phyloP scores from a whole-genome alignment of 2,797 vertebrate species.

The Masticophis lateralis region DNA sequence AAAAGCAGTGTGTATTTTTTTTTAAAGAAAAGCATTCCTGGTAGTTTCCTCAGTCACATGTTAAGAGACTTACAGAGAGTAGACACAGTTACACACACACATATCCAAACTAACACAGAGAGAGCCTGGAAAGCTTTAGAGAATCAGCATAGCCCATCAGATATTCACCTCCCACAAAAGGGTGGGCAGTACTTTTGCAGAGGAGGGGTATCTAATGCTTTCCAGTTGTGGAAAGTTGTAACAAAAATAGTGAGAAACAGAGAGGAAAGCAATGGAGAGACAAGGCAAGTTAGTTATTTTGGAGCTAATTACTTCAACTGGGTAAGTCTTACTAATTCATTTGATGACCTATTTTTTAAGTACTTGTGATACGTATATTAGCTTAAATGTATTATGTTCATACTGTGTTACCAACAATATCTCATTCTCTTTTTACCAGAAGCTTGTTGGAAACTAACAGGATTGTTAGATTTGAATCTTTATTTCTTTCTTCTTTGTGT shows the following conservation, averaged over 20 bases:
- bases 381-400: neutral
- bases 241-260: slow-evolving; percentile 36
- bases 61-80: slow-evolving; percentile 19
- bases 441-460: neutral
- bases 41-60: neutral
- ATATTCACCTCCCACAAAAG: slow-evolving; percentile 44
- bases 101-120: neutral
- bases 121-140: slow-evolving; percentile 43
- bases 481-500: slow-evolving; percentile 6
- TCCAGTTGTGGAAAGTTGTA: slow-evolving; percentile 58
- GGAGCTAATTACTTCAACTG: slow-evolving; percentile 65
- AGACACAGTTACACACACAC: neutral
- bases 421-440: neutral
- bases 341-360: slow-evolving; percentile 71
- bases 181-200: neutral
- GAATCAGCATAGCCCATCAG: slow-evolving; percentile 53
- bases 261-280: slow-evolving; percentile 42
- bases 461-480: neutral
- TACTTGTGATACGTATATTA: slow-evolving; percentile 23
- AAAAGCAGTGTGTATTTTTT: neutral
- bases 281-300: slow-evolving; percentile 40
- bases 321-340: slow-evolving; percentile 55
- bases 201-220: slow-evolving; percentile 45
- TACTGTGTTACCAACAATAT: slow-evolving; percentile 15
- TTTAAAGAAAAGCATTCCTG: neutral